Evolutionary conservation across 37 sponge, comb jelly and placozoan species (phyloP).

Genomic region (Oscarella lobularis): DNA sequence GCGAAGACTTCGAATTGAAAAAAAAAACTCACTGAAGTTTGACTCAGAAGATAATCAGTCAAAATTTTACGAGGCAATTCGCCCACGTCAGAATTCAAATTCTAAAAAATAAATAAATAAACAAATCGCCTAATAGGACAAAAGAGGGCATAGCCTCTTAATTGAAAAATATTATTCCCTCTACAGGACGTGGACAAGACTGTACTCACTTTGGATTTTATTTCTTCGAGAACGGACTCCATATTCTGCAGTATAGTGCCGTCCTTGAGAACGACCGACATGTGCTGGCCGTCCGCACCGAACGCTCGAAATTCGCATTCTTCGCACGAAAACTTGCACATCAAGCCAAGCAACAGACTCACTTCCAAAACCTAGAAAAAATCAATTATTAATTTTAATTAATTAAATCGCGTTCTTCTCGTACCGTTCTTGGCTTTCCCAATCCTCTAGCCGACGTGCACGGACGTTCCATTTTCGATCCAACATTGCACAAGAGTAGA

Average conservation of each 20-base stretch:
- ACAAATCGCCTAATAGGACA: neutral
- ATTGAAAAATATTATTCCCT: no score
- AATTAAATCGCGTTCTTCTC: slow-evolving; percentile 13
- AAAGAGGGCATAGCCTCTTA: no score
- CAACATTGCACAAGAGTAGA: slow-evolving; percentile 77
- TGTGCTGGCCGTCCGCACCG: slow-evolving; percentile 16
- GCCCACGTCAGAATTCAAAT: neutral
- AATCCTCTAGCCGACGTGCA: slow-evolving; percentile 86
- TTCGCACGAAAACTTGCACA: slow-evolving; percentile 96
- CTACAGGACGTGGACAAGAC: no score
- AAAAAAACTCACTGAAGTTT: neutral
- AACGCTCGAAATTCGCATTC: slow-evolving; percentile 59
- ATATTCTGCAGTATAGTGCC: slow-evolving; percentile 79
- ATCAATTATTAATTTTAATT: neutral
- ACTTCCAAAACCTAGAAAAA: slow-evolving; percentile 24
- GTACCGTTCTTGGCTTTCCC: slow-evolving; percentile 73
- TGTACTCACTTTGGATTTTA: neutral
- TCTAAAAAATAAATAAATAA: neutral
- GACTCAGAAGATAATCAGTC: neutral
- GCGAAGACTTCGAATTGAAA: neutral
- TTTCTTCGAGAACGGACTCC: slow-evolving; percentile 15
- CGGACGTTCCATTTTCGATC: slow-evolving; percentile 46
- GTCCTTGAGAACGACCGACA: slow-evolving; percentile 46
- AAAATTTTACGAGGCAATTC: neutral
- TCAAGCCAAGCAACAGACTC: slow-evolving; percentile 78